Conservation (phyloP, 2,797 vertebrate species). For the Acanthiza pusilla region DNA sequence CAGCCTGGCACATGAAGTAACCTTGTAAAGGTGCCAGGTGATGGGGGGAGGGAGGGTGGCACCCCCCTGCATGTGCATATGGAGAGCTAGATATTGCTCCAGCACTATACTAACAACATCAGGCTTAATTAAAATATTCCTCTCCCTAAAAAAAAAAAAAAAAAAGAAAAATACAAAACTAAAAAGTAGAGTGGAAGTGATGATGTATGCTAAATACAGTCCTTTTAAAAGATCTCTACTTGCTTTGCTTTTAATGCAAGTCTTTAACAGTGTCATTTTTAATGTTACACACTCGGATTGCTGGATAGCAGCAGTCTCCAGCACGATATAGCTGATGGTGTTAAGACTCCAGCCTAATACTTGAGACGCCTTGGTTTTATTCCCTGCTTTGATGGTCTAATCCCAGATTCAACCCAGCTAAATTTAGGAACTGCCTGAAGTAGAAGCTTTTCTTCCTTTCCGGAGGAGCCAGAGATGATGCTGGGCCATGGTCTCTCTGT, state of each 20-base stretch:
- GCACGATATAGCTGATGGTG: neutral
- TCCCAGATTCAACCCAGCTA: constrained; percentile 49
- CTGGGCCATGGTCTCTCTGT: neutral
- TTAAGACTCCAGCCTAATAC: constrained; percentile 32
- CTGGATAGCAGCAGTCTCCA: neutral
- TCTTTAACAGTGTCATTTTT: neutral
- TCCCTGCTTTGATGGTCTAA: constrained; percentile 56
- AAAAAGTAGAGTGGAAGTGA: neutral
- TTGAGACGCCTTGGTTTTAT: neutral
- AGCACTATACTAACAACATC: neutral
- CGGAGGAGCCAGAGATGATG: neutral
- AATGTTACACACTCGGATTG: fast-evolving
- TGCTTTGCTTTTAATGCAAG: neutral
- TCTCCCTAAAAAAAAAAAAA: neutral
- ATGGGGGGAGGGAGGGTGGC: neutral
- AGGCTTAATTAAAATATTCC: neutral
- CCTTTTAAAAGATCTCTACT: neutral
- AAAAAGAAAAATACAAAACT: neutral
- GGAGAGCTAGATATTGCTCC: neutral
- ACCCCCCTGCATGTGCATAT: fast-evolving
- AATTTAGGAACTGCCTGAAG: constrained; percentile 48
- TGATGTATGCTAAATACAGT: neutral
- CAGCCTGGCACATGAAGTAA: neutral
- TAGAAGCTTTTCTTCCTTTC: constrained; percentile 10
- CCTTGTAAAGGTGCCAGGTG: neutral